Evolutionary conservation across 35 echinoderm and acorn worm species (phyloP).

Genomic region (Holothuria glaberrima): DNA sequence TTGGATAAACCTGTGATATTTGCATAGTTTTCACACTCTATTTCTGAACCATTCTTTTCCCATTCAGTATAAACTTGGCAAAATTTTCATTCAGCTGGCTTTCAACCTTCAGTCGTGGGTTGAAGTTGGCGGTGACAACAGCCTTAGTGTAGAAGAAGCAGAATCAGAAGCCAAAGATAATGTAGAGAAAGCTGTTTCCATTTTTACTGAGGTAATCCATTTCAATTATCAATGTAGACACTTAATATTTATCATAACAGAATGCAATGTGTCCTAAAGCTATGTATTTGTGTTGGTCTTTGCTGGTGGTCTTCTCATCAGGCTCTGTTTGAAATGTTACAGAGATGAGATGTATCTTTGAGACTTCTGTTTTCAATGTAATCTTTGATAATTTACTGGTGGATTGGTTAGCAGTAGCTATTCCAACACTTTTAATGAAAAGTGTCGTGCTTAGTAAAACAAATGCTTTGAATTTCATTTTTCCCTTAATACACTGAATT

Average conservation of each 20-base stretch:
- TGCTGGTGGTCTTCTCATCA: not conserved
- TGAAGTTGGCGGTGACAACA: constrained; percentile 85
- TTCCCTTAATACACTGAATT: too few relatives aligned
- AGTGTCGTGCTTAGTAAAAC: too few relatives aligned
- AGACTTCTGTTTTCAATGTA: too few relatives aligned
- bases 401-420: too few relatives aligned
- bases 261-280: not conserved
- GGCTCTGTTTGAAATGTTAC: not conserved
- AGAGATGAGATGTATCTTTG: too few relatives aligned
- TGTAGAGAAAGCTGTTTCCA: constrained; percentile 75
- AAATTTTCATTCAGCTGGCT: constrained; percentile 85
- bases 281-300: not conserved
- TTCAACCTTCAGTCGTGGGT: constrained; percentile 97
- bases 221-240: not conserved
- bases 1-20: too few relatives aligned
- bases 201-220: constrained; percentile 88
- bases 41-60: not conserved
- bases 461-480: too few relatives aligned
- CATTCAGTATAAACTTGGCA: constrained; percentile 85
- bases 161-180: constrained; percentile 68
- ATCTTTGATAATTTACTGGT: too few relatives aligned
- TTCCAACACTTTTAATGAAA: too few relatives aligned
- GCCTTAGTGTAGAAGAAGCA: constrained; percentile 79
- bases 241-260: not conserved
- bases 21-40: too few relatives aligned